Evolutionary conservation across 2,113 vertebrate genomes (phyloP), one percentile per base, ranked within the genome.

Genomic region (Polyodon spathula): DNA sequence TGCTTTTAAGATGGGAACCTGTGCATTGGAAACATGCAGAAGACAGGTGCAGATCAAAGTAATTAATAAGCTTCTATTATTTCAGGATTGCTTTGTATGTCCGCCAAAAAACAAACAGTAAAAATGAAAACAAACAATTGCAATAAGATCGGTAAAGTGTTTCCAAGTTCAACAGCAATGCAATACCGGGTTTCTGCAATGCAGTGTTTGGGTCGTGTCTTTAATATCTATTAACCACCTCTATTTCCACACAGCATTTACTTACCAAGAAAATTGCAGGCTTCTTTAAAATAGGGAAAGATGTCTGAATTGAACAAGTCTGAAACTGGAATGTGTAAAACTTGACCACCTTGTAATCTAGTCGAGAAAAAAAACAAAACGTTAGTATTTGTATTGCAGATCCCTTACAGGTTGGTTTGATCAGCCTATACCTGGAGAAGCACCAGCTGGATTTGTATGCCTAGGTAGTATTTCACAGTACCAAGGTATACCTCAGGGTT

Each of bases 251-350:
- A 14, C 12, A 48, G n/a, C n/a, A n/a, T 38, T 51, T 40, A 69
- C 88, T 88, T 77, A 94, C 94, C 87, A 12, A 94, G 87, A 65
- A 93, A 93, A 63, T 70, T 71, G 65, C 82, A 91, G 40, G 87
- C 70, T 12, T 54, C 70, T 48, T 79, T 50, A 37, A 96, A 85
- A 41, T 56, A 77, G 17, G 80, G 68, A 3, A 64, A 73, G 6
- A 94, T 72, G 61, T 84, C 69, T 46, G 80, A 75, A 38, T 53
- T 59, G 0, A 58, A 53, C 0, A 82, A 76, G 66, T 94, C 90
- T 15, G 82, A 73, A 40, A 84, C 71, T 52, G 75, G 14, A 66
- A 94, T 8, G 27, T 90, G 78, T 4, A 81, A 63, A 16, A 78
- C 37, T 40, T 15, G 12, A 61, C 15, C 46, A 7, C 62, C 63